phyloP scores from a whole-genome alignment of 2,113 vertebrate species.

The Bagarius yarrelli region DNA sequence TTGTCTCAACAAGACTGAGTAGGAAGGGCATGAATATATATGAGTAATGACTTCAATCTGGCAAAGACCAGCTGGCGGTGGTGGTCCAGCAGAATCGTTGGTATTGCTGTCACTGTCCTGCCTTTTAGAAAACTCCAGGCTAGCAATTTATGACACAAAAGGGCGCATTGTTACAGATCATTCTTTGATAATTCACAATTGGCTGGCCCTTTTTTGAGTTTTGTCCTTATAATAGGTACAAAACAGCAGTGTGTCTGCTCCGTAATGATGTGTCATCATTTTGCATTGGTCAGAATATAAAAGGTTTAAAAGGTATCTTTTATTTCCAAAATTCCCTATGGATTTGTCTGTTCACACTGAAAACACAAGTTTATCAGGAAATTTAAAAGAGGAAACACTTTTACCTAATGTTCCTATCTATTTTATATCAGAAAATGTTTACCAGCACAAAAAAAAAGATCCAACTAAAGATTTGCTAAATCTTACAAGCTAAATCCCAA shows the following conservation, averaged over 20 bases:
- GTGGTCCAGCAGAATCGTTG: not conserved
- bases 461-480: slow-evolving; percentile 63
- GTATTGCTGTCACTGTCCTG: not conserved
- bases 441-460: slow-evolving; percentile 38
- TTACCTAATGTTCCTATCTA: slow-evolving; percentile 54
- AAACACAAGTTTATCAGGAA: slow-evolving; percentile 4
- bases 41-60: slow-evolving; percentile 32
- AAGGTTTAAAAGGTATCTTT: slow-evolving; percentile 15
- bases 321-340: slow-evolving; percentile 19
- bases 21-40: slow-evolving; percentile 18
- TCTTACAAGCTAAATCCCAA: slow-evolving; percentile 59
- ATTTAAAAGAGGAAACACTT: slow-evolving; percentile 22
- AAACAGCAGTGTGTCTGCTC: slow-evolving; percentile 6
- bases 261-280: slow-evolving; percentile 17
- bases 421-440: slow-evolving; percentile 63
- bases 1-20: slow-evolving; percentile 21
- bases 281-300: slow-evolving; percentile 15
- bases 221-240: slow-evolving; percentile 16
- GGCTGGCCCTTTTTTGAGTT: not conserved
- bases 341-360: slow-evolving; percentile 29
- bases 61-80: slow-evolving; percentile 24
- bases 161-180: not conserved
- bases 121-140: slow-evolving; percentile 4
- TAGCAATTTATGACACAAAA: not conserved
- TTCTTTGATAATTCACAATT: slow-evolving; percentile 1